A percentile compares a stretch with the other conserved stretches of the same genome.
These are phyloP conservation scores for Leptocoma aspasia DNA, from an alignment of 2,113 vertebrate genomes.

Conservation along the genomic window DNA sequence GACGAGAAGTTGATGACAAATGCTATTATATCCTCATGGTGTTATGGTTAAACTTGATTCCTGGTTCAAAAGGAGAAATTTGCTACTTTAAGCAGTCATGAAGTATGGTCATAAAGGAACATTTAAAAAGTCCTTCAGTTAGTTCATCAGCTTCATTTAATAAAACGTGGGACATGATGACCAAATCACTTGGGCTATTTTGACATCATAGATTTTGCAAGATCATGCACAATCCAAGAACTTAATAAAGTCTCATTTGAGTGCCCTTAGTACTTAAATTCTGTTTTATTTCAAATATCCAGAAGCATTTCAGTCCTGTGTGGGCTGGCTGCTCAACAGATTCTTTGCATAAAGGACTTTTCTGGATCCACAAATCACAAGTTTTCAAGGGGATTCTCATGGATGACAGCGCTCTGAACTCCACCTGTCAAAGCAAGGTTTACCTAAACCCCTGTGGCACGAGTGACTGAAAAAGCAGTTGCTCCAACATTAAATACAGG, in stretches of 20 bases:
- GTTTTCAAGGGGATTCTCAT: not conserved
- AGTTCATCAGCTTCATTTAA: not conserved
- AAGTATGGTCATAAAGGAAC: not conserved
- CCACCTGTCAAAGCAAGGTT: not conserved
- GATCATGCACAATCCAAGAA: not conserved
- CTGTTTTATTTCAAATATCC: not conserved
- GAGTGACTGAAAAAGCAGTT: not conserved
- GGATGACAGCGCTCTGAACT: not conserved
- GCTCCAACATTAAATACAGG: not conserved
- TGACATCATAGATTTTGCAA: not conserved
- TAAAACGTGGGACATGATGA: not conserved
- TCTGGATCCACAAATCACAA: not conserved
- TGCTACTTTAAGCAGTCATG: not conserved
- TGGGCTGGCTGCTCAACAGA: not conserved
- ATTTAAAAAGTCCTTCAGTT: fast-evolving
- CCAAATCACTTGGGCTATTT: not conserved
- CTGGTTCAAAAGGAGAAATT: not conserved
- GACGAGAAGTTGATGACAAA: not conserved
- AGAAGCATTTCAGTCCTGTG: not conserved
- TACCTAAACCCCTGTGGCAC: not conserved
- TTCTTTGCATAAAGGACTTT: not conserved
- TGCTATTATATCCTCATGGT: not conserved
- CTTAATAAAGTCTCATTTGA: not conserved
- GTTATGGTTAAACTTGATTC: not conserved
- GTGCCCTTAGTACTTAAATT: not conserved